Evolutionary conservation across 2,113 vertebrate genomes (phyloP).

Genomic region (Monarcha castaneiventris): DNA sequence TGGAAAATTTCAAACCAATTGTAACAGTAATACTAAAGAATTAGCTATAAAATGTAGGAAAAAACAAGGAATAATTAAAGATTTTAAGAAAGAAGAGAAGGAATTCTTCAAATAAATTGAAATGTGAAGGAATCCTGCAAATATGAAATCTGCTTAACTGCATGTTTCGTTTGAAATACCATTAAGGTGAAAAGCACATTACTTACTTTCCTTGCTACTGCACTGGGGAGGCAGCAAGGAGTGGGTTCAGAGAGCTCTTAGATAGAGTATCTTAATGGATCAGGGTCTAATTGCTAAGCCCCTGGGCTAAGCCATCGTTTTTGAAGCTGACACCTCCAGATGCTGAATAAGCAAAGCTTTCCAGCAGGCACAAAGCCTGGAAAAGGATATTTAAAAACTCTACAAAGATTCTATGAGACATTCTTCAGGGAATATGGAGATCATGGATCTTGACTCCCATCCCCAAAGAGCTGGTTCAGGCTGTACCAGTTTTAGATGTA

Average conservation of each 20-base stretch:
- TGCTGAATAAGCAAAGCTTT: slow-evolving; percentile 37
- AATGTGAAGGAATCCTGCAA: background rate
- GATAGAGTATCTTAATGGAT: slow-evolving; percentile 11
- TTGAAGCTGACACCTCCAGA: background rate
- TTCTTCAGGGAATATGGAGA: background rate
- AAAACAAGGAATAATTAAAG: background rate
- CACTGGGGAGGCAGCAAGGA: background rate
- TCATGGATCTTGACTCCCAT: background rate
- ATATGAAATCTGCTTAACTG: background rate
- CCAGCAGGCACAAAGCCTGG: background rate
- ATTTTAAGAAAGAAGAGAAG: background rate
- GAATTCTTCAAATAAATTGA: background rate
- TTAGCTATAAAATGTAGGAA: background rate
- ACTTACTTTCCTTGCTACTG: background rate
- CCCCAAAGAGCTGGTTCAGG: background rate
- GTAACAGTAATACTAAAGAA: background rate
- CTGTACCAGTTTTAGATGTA: background rate
- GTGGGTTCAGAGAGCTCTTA: background rate
- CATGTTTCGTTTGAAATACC: background rate
- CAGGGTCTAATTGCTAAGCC: slow-evolving; percentile 1
- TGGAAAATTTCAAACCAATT: background rate
- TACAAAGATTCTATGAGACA: background rate
- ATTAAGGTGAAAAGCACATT: background rate
- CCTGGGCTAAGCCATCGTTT: background rate
- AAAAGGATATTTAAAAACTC: background rate